Conservation (phyloP, 2,888 invertebrate species). For the Chromoteleia sp. region DNA sequence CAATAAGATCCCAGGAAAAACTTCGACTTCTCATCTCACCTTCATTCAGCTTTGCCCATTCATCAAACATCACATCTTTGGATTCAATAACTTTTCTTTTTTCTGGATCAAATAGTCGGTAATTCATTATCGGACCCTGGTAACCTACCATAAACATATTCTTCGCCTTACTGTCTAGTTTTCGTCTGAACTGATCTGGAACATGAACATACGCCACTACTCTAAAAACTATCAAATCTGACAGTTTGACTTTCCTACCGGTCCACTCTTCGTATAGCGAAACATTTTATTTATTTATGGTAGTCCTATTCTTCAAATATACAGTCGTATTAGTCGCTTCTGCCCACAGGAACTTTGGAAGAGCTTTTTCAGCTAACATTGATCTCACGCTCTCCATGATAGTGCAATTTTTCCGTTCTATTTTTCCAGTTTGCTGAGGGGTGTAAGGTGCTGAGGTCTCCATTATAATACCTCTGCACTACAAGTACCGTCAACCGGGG, state of each 20-base stretch:
- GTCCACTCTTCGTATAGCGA: constrained; percentile 72
- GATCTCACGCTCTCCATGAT: constrained; percentile 30
- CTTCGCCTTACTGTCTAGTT: constrained; percentile 70
- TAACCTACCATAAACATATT: constrained; percentile 72
- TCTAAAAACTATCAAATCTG: constrained; percentile 69
- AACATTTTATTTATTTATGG: neutral
- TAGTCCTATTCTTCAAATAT: constrained; percentile 20
- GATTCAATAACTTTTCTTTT: constrained; percentile 52
- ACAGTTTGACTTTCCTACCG: constrained; percentile 64
- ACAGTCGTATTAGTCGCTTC: constrained; percentile 67
- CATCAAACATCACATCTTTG: constrained; percentile 61
- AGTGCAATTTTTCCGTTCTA: constrained; percentile 54
- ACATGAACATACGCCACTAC: constrained; percentile 65
- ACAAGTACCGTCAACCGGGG: no score
- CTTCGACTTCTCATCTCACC: neutral
- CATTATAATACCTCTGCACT: constrained; percentile 61
- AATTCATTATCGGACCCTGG: constrained; percentile 54
- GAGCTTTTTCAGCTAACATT: constrained; percentile 7
- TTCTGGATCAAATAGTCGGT: constrained; percentile 60
- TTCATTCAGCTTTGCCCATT: constrained; percentile 2
- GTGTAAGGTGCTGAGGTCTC: constrained; percentile 60
- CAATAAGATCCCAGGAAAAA: neutral
- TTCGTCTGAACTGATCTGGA: constrained; percentile 66
- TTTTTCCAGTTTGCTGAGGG: constrained; percentile 64
- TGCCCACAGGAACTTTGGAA: constrained; percentile 61